Evolutionary conservation across 2,113 vertebrate species (phyloP).

Genomic region (Morphnarchus princeps): DNA sequence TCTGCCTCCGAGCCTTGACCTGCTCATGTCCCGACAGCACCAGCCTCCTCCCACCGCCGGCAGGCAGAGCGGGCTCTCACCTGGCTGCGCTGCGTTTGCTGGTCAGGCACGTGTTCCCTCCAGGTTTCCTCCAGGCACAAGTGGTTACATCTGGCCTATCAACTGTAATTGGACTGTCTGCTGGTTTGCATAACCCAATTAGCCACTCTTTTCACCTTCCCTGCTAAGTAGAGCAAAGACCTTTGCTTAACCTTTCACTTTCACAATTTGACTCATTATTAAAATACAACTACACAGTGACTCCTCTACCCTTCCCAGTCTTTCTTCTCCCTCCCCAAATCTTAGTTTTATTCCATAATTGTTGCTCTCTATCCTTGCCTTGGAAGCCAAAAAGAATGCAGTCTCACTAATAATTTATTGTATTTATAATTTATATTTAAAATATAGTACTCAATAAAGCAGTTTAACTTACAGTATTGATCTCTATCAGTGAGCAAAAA

Average conservation of each 20-base stretch:
- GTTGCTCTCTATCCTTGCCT: background rate
- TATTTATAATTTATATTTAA: no score
- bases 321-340: background rate
- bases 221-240: background rate
- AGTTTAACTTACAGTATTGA: no score
- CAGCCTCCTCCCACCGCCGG: background rate
- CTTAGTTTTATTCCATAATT: background rate
- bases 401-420: background rate
- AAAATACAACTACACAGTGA: background rate
- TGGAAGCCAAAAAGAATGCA: background rate
- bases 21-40: background rate
- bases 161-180: conserved; percentile 5
- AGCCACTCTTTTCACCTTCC: conserved; percentile 35
- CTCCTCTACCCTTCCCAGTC: background rate
- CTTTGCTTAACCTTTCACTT: conserved; percentile 50
- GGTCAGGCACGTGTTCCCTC: background rate
- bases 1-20: background rate
- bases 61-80: background rate
- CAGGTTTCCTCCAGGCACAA: background rate
- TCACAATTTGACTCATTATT: conserved; percentile 7
- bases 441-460: no score
- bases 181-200: conserved; percentile 52
- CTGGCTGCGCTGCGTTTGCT: background rate
- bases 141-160: background rate
- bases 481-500: no score